Evolutionary conservation across 2,888 invertebrate genomes (phyloP).

Genomic region (Lymantria monacha): DNA sequence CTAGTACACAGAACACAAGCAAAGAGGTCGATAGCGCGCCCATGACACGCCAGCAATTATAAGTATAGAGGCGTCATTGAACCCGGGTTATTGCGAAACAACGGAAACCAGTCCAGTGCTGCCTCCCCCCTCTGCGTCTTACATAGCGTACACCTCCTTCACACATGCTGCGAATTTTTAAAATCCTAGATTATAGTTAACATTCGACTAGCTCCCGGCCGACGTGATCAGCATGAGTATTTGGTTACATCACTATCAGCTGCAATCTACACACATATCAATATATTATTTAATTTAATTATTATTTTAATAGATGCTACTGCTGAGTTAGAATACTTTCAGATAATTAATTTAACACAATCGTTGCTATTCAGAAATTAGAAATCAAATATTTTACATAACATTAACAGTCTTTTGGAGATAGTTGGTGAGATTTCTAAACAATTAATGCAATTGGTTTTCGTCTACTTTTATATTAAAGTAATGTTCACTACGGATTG

Average conservation of each 20-base stretch:
- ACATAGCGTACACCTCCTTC: slow-evolving; percentile 32
- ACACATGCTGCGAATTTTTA: slow-evolving; percentile 80
- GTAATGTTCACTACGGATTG: neutral
- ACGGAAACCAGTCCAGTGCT: slow-evolving; percentile 77
- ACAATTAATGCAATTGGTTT: slow-evolving; percentile 17
- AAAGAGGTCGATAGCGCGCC: slow-evolving; percentile 64
- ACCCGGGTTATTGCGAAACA: slow-evolving; percentile 80
- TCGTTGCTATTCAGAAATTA: slow-evolving; percentile 5
- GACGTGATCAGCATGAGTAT: slow-evolving; percentile 64
- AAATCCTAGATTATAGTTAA: slow-evolving; percentile 79
- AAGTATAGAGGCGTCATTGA: slow-evolving; percentile 76
- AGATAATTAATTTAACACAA: slow-evolving; percentile 7
- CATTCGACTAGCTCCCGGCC: slow-evolving; percentile 61
- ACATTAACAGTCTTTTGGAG: slow-evolving; percentile 12
- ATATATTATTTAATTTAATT: slow-evolving; percentile 8
- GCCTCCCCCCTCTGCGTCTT: slow-evolving; percentile 25
- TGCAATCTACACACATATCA: slow-evolving; percentile 37
- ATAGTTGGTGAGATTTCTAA: slow-evolving; percentile 17
- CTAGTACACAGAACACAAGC: slow-evolving; percentile 32
- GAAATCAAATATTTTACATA: slow-evolving; percentile 20
- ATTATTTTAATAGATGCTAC: slow-evolving; percentile 4
- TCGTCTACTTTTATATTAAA: slow-evolving; percentile 1
- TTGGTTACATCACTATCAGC: slow-evolving; percentile 62
- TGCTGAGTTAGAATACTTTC: neutral
- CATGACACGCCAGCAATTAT: slow-evolving; percentile 74